Percentiles rank a stretch among this genome's conserved stretches.
phyloP scores from a whole-genome alignment of 35 echinoderm and acorn worm genomes.

The Eucidaris tribuloides region DNA sequence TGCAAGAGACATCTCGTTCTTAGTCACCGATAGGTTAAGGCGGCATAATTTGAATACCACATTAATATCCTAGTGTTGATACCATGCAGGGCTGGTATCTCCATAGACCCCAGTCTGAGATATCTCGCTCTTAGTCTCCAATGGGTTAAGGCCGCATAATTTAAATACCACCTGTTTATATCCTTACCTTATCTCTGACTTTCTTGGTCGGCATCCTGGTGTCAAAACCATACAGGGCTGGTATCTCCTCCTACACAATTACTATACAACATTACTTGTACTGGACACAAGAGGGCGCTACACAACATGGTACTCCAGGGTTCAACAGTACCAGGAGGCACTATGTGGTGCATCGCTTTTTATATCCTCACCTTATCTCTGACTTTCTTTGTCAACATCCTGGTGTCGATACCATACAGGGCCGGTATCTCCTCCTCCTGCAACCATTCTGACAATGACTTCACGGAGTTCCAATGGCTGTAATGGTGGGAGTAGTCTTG shows the following conservation, averaged over 20 bases:
- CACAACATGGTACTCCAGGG: too few species aligned
- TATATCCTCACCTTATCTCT: constrained; percentile 91
- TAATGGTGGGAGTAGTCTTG: constrained; percentile 91
- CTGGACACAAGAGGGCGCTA: too few species aligned
- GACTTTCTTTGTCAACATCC: constrained; percentile 94
- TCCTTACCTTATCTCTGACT: constrained; percentile 90
- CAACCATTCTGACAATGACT: constrained; percentile 94
- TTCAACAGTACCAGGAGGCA: too few species aligned
- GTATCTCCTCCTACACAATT: constrained; percentile 81
- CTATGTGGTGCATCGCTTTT: too few species aligned
- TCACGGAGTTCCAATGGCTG: constrained; percentile 96
- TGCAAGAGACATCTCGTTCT: too few species aligned
- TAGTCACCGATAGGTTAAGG: too few species aligned
- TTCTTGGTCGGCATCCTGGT: constrained; percentile 94
- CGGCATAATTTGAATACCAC: too few species aligned
- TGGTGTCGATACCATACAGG: constrained; percentile 91
- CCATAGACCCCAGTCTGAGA: too few species aligned
- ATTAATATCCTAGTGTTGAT: constrained; percentile 93
- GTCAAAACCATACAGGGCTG: constrained; percentile 92
- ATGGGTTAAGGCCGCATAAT: too few species aligned
- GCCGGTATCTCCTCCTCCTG: constrained; percentile 80
- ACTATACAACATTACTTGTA: too few species aligned
- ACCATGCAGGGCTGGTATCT: constrained; percentile 84
- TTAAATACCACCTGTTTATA: too few species aligned
- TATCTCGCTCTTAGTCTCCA: too few species aligned